Evolutionary conservation across 1,140 invertebrate species (phyloP).

Genomic region (Octopus bimaculoides): DNA sequence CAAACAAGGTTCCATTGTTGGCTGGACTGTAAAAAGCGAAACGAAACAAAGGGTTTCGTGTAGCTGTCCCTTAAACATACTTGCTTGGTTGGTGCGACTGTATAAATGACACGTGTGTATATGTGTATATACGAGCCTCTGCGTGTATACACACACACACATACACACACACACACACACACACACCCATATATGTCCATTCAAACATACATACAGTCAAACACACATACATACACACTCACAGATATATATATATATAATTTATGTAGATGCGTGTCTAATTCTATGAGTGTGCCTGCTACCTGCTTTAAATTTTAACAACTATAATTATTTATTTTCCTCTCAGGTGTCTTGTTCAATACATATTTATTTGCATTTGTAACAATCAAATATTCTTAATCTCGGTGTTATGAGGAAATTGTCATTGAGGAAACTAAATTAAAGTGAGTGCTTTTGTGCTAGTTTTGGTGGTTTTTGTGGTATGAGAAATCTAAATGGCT

Average conservation of each 20-base stretch:
- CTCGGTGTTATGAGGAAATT: no score
- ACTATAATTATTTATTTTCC: no score
- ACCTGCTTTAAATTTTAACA: no score
- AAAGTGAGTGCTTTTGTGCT: no score
- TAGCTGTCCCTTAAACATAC: neutral
- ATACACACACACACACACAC: neutral
- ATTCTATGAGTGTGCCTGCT: neutral
- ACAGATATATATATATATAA: neutral
- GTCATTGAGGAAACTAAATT: no score
- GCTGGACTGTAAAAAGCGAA: neutral
- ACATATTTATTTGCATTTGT: no score
- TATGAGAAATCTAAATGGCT: no score
- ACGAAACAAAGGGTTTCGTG: neutral
- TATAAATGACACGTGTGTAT: neutral
- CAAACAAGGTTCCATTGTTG: neutral
- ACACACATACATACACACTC: neutral
- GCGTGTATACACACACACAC: neutral
- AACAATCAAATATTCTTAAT: no score
- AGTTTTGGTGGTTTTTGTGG: no score
- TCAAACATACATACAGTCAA: no score
- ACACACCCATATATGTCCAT: neutral
- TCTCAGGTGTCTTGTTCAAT: no score
- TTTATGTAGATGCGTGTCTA: neutral
- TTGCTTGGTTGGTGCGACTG: neutral
- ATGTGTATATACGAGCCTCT: neutral